Evolutionary conservation across 2,113 vertebrate genomes (phyloP), one percentile per base, ranked within the genome.

Genomic region (Lamprologus speciosus): DNA sequence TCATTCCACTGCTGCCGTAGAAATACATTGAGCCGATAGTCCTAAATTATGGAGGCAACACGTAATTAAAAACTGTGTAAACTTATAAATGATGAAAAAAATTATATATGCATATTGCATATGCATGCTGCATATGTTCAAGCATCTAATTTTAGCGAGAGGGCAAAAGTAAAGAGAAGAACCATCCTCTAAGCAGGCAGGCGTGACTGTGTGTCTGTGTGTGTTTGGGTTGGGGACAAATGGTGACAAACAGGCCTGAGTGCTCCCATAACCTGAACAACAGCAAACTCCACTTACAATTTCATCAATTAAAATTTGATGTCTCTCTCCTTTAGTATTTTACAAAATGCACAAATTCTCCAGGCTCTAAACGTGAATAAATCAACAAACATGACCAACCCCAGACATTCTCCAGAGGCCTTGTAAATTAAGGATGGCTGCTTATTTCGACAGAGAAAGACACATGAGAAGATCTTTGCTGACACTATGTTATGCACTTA

Each of bases 1-100:
- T 99, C 98, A 0, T 98, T 99, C 98, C 98, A 99, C 93, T 99
- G 98, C 92, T 99, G 98, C 81, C 98, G 93, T 68, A 99, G 96
- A 94, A 99, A 99, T 21, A 99, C 97, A 8, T 99, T 99, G 86
- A 99, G 96, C 5, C 97, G 94, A 86, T 99, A 99, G 80, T 98
- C 98, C 98, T 99, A 84, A 2, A 9, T 50, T 5, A 45, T 12
- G 21, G 57, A 85, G 42, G 23, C 2, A 14, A 81, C 37, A 82
- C 5, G 50, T 9, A 28, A 53, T 81, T 70, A 80, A 12, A 53
- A 31, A 58, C 50, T 8, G 40, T 9, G 58, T 23, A n/a, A 17
- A 28, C 5, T 17, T 23, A 37, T 17, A 70, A 60, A 33, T 80
- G 13, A 14, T 31, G 7, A 81, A 70, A 23, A 68, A 31, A 65